Conservation (phyloP, 2,888 invertebrate species). For the Cryptus armator region DNA sequence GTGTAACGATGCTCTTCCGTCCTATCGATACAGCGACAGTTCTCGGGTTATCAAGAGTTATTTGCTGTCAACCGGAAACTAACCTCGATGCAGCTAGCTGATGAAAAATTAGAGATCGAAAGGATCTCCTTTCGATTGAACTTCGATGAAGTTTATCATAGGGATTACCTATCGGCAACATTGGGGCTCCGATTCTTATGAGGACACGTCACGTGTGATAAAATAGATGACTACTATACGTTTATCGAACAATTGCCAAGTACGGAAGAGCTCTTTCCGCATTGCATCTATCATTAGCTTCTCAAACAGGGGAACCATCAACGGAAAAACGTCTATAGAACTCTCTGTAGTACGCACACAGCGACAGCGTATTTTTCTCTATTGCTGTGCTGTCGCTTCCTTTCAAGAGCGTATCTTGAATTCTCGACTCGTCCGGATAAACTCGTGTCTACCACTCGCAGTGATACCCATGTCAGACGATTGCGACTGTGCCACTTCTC, state of each 20-base stretch:
- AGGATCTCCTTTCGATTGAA: too few species aligned
- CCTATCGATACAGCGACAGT: not conserved
- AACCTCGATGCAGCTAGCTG: constrained; percentile 61
- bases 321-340: too few species aligned
- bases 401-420: constrained; percentile 22
- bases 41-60: constrained; percentile 20
- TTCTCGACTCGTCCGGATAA: constrained; percentile 40
- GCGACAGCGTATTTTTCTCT: not conserved
- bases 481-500: constrained; percentile 46
- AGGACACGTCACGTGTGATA: too few species aligned
- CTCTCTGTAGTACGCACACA: constrained; percentile 2
- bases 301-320: too few species aligned
- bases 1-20: constrained; percentile 6
- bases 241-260: too few species aligned
- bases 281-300: too few species aligned
- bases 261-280: too few species aligned
- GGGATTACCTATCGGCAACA: too few species aligned
- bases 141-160: too few species aligned
- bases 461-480: not conserved
- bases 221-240: too few species aligned
- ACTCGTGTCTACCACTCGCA: constrained; percentile 18
- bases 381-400: not conserved
- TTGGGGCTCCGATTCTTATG: too few species aligned
- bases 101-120: not conserved
- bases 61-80: constrained; percentile 7